A percentile compares a stretch with the other conserved stretches of the same genome.
Conservation (phyloP, 1,140 invertebrate genomes). For the Camponotus pennsylvanicus region DNA sequence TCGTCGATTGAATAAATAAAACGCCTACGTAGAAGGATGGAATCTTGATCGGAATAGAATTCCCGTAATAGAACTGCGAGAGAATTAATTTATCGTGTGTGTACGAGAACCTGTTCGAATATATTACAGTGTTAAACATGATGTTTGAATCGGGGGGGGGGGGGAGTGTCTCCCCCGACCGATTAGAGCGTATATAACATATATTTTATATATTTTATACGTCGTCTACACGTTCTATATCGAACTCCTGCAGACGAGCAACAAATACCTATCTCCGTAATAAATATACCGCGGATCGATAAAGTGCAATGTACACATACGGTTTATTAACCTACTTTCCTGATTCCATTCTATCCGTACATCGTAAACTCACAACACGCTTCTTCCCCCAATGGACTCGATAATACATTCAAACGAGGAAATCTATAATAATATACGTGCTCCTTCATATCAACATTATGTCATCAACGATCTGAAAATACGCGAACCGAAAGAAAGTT, state of each 20-base stretch:
- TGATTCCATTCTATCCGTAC: conserved; percentile 49
- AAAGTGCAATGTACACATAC: conserved; percentile 59
- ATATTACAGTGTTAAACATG: not conserved
- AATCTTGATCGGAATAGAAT: not conserved
- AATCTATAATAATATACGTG: not conserved
- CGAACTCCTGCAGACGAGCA: conserved; percentile 24
- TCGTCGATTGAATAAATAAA: conserved; percentile 15
- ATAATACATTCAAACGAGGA: not conserved
- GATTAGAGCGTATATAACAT: conserved; percentile 19
- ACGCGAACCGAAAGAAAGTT: not conserved
- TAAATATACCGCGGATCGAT: conserved; percentile 58
- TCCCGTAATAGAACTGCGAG: conserved; percentile 21
- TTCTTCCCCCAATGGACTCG: conserved; percentile 10
- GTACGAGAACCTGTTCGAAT: not conserved
- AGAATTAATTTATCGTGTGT: conserved; percentile 11
- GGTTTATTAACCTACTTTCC: conserved; percentile 62
- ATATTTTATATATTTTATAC: conserved; percentile 10
- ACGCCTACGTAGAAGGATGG: not conserved
- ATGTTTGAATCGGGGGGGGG: not conserved
- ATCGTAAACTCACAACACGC: conserved; percentile 10
- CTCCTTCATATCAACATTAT: not conserved
- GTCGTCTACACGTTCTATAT: conserved; percentile 20
- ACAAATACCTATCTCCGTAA: conserved; percentile 60
- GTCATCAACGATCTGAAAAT: not conserved
- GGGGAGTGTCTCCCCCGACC: not conserved